Evolutionary conservation across 2,888 invertebrate genomes (phyloP), one percentile per base, ranked within the genome.

Genomic region (Perizoma affinitatum): DNA sequence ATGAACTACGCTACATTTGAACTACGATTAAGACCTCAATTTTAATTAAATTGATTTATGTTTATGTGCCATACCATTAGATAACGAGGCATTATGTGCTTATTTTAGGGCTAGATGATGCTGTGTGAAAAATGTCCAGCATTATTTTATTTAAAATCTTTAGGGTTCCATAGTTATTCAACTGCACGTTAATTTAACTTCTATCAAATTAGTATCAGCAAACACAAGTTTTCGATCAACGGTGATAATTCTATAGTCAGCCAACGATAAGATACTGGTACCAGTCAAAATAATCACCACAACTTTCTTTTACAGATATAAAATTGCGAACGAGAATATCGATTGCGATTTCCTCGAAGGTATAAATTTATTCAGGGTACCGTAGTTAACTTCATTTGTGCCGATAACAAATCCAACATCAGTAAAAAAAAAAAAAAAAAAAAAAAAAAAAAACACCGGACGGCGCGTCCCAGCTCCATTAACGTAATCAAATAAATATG

Each of bases 21-120:
- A 48, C 49, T 53, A 36, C 41, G 47, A 54, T 49, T n/a, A 55
- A 41, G n/a, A 59, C 35, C 22, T 43, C 47, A 41, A 57, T n/a
- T 57, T 35, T n/a, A n/a, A n/a, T n/a, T n/a, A n/a, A n/a, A 41
- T 35, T 43, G 36, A 56, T 55, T 9, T 55, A 10, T 52, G 34
- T 38, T 11, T 44, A 45, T 47, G 10, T 45, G 38, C 40, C 5
- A 46, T 33, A 44, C 7, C 4, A 41, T 40, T 50, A 49, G 6
- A 43, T 41, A 36, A 36, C 36, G 33, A 46, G 41, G 36, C 33
- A 57, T 9, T 42, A 10, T n/a, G 10, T 42, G 4, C 22, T 22
- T 22, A 22, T 3, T 22, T 3, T 22, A 3, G 22, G 22, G 22
- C 22, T 22, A 22, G 22, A 22, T 22, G 22, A 22, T 22, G 22